Conservation (phyloP, 2,113 vertebrate genomes). For the Microcebus tavaratra region DNA sequence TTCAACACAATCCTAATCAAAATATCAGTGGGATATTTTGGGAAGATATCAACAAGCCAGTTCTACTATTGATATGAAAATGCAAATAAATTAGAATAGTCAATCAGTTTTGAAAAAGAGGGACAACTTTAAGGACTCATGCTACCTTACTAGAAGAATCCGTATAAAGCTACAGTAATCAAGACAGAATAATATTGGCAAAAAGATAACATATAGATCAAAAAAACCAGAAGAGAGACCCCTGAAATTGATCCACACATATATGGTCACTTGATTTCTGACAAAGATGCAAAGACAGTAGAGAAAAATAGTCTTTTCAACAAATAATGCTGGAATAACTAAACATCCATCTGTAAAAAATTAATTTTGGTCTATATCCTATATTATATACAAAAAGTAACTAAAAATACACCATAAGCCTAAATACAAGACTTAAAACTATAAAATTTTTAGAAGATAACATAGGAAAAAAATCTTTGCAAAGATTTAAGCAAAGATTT, state of each 20-base stretch:
- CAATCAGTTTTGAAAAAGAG: neutral
- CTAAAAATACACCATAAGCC: neutral
- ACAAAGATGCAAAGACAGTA: neutral
- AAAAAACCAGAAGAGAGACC: neutral
- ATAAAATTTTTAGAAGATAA: neutral
- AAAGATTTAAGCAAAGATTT: neutral
- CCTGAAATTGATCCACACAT: neutral
- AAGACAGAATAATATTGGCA: neutral
- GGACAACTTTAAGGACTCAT: neutral
- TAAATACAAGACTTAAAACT: neutral
- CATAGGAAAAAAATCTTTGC: neutral
- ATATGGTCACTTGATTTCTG: neutral
- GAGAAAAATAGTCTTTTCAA: neutral
- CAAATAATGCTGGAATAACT: neutral
- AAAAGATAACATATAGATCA: neutral
- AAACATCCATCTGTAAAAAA: neutral
- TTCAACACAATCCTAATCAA: neutral
- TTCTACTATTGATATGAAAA: constrained; percentile 9
- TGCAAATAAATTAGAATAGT: constrained; percentile 4
- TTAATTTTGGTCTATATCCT: neutral
- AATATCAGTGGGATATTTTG: neutral
- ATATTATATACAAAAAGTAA: neutral
- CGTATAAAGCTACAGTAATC: neutral
- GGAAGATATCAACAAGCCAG: neutral
- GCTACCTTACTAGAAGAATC: neutral